These are phyloP conservation scores for Brienomyrus brachyistius DNA, from an alignment of 2,113 vertebrate genomes.

Conservation along the genomic window DNA sequence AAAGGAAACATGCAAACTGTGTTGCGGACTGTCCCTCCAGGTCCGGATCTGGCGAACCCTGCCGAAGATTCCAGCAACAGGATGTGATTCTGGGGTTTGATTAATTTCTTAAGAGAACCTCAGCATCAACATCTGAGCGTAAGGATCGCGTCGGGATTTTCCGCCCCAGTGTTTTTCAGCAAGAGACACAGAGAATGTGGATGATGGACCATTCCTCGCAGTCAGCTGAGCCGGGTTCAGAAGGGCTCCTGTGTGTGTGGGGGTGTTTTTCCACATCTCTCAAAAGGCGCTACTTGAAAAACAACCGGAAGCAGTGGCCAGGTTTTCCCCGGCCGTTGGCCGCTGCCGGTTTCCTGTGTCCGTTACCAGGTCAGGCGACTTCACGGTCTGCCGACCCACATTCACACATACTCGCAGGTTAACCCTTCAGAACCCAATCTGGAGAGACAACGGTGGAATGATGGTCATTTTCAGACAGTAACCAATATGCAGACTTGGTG, in stretches of 20 bases:
- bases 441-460: neutral
- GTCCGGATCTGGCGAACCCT: neutral
- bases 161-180: neutral
- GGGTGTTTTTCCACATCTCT: neutral
- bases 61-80: neutral
- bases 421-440: neutral
- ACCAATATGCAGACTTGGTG: neutral
- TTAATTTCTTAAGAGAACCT: neutral
- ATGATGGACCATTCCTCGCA: neutral
- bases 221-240: neutral
- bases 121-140: neutral
- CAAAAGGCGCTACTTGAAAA: neutral
- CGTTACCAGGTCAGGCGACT: neutral
- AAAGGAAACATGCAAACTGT: neutral
- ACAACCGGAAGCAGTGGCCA: conserved; percentile 15
- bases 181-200: neutral
- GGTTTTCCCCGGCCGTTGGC: neutral
- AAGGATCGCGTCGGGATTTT: neutral
- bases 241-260: neutral
- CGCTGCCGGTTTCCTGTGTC: conserved; percentile 13
- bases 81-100: neutral
- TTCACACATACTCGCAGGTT: neutral
- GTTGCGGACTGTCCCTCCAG: neutral
- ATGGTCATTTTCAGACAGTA: neutral
- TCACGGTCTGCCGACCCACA: neutral